Evolutionary conservation across 1,140 invertebrate genomes (phyloP), one percentile per base, ranked within the genome.

Genomic region (Diuraphis noxia): DNA sequence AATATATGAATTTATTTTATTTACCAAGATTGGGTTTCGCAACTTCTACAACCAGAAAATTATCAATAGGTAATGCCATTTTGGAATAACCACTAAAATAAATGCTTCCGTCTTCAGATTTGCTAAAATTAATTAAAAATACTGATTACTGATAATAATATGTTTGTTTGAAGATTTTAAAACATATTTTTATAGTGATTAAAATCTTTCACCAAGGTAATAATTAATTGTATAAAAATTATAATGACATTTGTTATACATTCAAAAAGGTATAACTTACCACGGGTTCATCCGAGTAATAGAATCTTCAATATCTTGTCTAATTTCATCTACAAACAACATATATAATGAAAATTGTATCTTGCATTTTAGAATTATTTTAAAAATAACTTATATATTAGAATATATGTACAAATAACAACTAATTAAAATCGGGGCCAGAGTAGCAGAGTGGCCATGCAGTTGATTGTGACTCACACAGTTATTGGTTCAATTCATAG

Each of bases 241-340:
- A n/a, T n/a, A n/a, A 19, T 72, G n/a, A n/a, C 13, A n/a, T 5
- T n/a, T n/a, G 19, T n/a, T n/a, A 34, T 23, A 30, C 25, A 82
- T n/a, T 81, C 9, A 81, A 38, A 81, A 40, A 10, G 10, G 21
- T 23, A 38, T 82, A 56, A 93, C 94, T 94, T 95, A 97, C 97
- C 98, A 99, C 89, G 99, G 99, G 93, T 98, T 97, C 93, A 99
- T 95, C 93, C 98, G 95, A 93, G 97, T 98, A 0, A 99, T 96
- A 10, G 98, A 97, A 95, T 99, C 98, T 95, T 99, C 99, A 91
- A 99, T 98, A 93, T 99, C 99, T 94, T 99, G 98, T 52, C 98
- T 95, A 92, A 99, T 99, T 95, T 99, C 98, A 95, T 99, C 97
- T 98, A 94, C 49, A 95, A 95, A 92, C 93, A 92, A 92, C 92